Evolutionary conservation across 2,797 vertebrate genomes (phyloP).

Genomic region (Danio tinwini): DNA sequence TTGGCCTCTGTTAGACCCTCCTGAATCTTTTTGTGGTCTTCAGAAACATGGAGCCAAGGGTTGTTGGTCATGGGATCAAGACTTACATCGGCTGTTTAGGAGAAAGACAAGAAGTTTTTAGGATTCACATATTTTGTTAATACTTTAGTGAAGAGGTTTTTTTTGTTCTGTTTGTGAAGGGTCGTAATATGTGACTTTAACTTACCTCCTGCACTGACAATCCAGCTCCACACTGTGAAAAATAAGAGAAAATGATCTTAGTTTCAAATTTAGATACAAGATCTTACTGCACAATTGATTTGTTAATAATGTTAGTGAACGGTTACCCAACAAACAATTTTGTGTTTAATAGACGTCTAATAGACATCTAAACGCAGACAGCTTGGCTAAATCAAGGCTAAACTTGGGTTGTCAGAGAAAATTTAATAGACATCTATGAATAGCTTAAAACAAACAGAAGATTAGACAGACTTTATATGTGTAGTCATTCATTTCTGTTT

Average conservation of each 20-base stretch:
- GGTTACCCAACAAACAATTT: too few species aligned
- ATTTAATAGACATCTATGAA: too few species aligned
- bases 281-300: not conserved
- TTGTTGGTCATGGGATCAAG: conserved; percentile 66
- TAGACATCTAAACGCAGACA: too few species aligned
- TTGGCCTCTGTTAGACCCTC: conserved; percentile 48
- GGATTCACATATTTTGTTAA: not conserved
- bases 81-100: conserved; percentile 58
- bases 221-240: conserved; percentile 66
- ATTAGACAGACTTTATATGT: too few species aligned
- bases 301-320: too few species aligned
- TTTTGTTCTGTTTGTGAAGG: not conserved
- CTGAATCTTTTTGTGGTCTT: conserved; percentile 63
- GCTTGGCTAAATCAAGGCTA: too few species aligned
- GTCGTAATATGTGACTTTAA: conserved; percentile 2
- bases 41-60: conserved; percentile 66
- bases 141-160: not conserved
- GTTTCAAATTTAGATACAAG: not conserved
- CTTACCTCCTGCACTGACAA: conserved; percentile 64
- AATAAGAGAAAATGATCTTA: not conserved
- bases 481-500: too few species aligned
- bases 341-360: too few species aligned
- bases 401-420: too few species aligned
- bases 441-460: too few species aligned
- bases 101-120: not conserved